Evolutionary conservation across 1,140 invertebrate species (phyloP), one percentile per base, ranked within the genome.

Genomic region (Chlorops oryzae): DNA sequence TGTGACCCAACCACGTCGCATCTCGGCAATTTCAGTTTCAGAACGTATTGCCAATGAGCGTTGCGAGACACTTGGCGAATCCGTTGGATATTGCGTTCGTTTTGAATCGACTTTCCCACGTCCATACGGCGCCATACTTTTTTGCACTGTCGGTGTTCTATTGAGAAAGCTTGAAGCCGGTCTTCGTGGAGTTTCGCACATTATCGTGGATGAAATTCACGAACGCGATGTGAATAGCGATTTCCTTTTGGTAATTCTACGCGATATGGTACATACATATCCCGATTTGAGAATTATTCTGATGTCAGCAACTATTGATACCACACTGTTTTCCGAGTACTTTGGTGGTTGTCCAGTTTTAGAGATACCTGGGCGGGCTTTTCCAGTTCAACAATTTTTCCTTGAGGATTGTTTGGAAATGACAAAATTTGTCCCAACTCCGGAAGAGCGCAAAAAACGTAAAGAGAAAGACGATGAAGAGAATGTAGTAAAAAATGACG

Each of bases 221-320:
- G 95, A 98, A 71, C 77, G 96, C 34, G 95, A 98, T 72, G 89
- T 95, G 1, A 96, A 97, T 71, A 92, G 89, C 23, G 96, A 99
- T 70, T 98, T 98, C 63, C 83, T 98, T 5, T 80, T 99, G 74
- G 92, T 96, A 37, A 82, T 96, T 0, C 74, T 99, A 1, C 77
- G 92, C 21, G 92, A 98, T 67, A 93, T 96, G 83, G 81, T 97
- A 2, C 84, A 87, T 50, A 84, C 84, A 0, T 94, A 92, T 69
- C 89, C 89, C 1, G 89, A 96, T 61, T 66, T 98, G 12, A 80
- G 91, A 49, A 80, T 99, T 5, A 92, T 99, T 59, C 79, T 98
- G 18, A 98, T 99, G 95, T 97, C 93, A 5, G 96, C 96, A 4
- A 96, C 96, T 0, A 91, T 98, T 48, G 92, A 96, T 61, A 92